Percentiles rank a stretch among this genome's conserved stretches.
phyloP scores from a whole-genome alignment of 2,113 vertebrate genomes.

The Rhadina sibilatrix region DNA sequence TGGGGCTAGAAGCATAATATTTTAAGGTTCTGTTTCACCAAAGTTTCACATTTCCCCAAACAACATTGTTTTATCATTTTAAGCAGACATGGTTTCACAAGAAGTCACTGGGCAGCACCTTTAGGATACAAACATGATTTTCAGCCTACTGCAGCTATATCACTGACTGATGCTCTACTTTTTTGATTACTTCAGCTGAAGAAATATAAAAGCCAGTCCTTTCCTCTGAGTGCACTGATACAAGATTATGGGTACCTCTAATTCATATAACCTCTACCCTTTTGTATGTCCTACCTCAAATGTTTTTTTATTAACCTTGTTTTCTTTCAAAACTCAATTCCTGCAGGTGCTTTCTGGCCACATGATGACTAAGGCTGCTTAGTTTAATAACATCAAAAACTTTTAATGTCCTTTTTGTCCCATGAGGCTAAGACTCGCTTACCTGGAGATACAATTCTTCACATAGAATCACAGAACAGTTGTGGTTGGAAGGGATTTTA shows the following conservation, averaged over 20 bases:
- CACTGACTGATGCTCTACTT: background rate
- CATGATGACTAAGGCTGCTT: background rate
- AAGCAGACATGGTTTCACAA: background rate
- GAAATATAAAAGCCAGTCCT: background rate
- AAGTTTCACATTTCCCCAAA: background rate
- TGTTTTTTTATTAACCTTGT: background rate
- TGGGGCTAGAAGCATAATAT: background rate
- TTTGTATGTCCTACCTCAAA: background rate
- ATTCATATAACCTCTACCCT: background rate
- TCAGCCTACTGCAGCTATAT: background rate
- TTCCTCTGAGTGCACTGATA: background rate
- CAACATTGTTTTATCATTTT: background rate
- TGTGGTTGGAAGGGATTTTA: background rate
- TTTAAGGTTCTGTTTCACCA: background rate
- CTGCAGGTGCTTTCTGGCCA: background rate
- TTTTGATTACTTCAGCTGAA: background rate
- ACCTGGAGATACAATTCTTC: background rate
- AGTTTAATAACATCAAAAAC: background rate
- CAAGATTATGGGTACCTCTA: background rate
- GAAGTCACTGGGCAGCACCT: background rate
- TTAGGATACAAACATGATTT: background rate
- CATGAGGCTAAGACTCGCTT: background rate
- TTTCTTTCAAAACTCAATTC: conserved; percentile 13
- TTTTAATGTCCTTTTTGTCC: background rate
- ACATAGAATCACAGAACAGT: background rate